Evolutionary conservation across 2,888 invertebrate genomes (phyloP).

Genomic region (Ichneumoninae sp.): DNA sequence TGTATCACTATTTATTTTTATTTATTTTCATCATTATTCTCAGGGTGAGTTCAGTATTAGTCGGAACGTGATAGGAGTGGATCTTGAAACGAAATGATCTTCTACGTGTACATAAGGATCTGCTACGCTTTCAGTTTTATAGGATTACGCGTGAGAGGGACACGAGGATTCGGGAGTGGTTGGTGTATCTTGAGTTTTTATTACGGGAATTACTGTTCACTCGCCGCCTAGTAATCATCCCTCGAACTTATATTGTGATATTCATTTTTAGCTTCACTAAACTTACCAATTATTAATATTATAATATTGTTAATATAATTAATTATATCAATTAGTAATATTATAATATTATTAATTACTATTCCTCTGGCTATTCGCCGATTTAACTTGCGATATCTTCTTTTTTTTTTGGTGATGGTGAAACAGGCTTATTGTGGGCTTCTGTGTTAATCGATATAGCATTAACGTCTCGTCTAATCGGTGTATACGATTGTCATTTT

Average conservation of each 20-base stretch:
- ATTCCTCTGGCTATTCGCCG: conserved; percentile 1
- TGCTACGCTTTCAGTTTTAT: conserved; percentile 8
- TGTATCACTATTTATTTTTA: conserved; percentile 7
- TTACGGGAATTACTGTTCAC: background rate
- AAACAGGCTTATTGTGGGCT: conserved; percentile 52
- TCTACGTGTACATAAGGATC: conserved; percentile 18
- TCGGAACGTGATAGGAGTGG: conserved; percentile 17
- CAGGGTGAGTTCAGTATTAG: conserved; percentile 58
- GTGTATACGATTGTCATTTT: conserved; percentile 71
- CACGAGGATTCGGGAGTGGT: background rate
- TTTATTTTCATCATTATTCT: conserved; percentile 28
- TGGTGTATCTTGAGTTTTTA: background rate
- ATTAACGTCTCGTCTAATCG: conserved; percentile 49
- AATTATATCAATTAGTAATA: background rate
- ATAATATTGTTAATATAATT: background rate
- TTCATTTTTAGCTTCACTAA: conserved; percentile 21
- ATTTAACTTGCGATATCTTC: background rate
- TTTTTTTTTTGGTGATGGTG: conserved; percentile 45
- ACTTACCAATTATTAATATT: background rate
- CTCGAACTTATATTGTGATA: conserved; percentile 30
- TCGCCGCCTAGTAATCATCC: conserved; percentile 13
- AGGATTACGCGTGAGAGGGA: background rate
- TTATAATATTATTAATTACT: background rate
- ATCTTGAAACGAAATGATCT: conserved; percentile 19
- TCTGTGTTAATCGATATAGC: conserved; percentile 23